Evolutionary conservation across 2,888 invertebrate species (phyloP).

Genomic region (Ectobius pallidus): DNA sequence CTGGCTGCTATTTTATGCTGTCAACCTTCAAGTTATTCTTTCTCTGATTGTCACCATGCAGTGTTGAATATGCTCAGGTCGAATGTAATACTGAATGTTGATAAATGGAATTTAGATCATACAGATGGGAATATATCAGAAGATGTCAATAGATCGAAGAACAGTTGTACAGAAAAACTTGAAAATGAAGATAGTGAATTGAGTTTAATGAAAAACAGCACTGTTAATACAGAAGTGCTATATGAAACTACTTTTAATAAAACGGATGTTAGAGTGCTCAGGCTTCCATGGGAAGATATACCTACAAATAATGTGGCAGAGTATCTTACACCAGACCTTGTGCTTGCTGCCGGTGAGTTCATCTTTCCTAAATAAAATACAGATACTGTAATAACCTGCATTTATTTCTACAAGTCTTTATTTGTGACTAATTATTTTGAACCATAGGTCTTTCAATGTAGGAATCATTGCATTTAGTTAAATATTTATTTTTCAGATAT

Average conservation of each 20-base stretch:
- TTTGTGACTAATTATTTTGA: too few relatives aligned
- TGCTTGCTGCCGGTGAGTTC: slow-evolving; percentile 42
- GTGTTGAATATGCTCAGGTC: slow-evolving; percentile 67
- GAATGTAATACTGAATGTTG: slow-evolving; percentile 66
- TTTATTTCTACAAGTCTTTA: too few relatives aligned
- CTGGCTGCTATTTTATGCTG: slow-evolving; percentile 65
- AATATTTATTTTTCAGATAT: slow-evolving; percentile 43
- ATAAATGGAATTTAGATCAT: neutral
- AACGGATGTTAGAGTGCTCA: slow-evolving; percentile 31
- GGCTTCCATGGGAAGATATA: slow-evolving; percentile 40
- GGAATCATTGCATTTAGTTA: too few relatives aligned
- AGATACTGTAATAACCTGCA: too few relatives aligned
- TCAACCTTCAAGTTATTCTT: slow-evolving; percentile 59
- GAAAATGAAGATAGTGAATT: neutral
- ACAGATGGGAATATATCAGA: neutral
- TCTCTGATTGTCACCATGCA: slow-evolving; percentile 72
- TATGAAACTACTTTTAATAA: neutral
- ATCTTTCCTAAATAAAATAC: too few relatives aligned
- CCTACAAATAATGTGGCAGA: neutral
- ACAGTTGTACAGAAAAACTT: neutral
- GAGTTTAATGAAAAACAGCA: neutral
- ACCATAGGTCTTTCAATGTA: too few relatives aligned
- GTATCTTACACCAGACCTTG: slow-evolving; percentile 31
- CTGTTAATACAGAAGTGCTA: neutral
- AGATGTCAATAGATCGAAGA: neutral